Conservation (phyloP, 2,113 vertebrate genomes). For the Petromus typicus region DNA sequence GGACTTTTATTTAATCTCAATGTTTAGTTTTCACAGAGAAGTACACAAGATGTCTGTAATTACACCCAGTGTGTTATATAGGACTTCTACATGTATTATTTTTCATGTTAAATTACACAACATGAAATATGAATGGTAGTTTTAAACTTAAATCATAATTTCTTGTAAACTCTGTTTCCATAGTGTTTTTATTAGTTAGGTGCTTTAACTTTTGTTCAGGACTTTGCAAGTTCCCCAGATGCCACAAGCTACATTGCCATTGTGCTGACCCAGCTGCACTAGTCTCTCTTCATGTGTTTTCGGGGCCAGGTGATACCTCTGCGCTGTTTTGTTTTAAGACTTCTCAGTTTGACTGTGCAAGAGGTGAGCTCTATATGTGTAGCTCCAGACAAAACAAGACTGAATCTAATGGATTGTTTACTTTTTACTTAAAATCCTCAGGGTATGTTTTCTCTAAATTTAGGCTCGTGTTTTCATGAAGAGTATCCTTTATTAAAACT, state of each 20-base stretch:
- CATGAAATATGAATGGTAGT: background rate
- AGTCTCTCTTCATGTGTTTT: background rate
- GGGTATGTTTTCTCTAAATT: background rate
- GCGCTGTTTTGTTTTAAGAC: background rate
- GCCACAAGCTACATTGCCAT: background rate
- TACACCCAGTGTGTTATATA: background rate
- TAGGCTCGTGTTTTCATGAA: background rate
- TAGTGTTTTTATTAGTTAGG: background rate
- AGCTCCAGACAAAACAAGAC: background rate
- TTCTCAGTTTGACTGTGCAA: constrained; percentile 36
- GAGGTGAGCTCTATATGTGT: background rate
- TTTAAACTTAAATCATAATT: background rate
- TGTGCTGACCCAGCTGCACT: background rate
- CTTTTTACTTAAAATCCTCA: constrained; percentile 29
- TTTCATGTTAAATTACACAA: background rate
- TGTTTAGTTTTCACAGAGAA: constrained; percentile 1
- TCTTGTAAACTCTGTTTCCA: background rate
- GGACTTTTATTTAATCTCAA: background rate
- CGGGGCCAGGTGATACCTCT: background rate
- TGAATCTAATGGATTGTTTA: constrained; percentile 11
- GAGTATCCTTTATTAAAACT: background rate
- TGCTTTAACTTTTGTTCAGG: background rate
- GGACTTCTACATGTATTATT: background rate
- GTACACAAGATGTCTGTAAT: background rate
- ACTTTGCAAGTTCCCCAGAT: background rate